These are phyloP conservation scores for Aporrectodea caliginosa DNA, from an alignment of 1,140 invertebrate species.

Conservation along the genomic window DNA sequence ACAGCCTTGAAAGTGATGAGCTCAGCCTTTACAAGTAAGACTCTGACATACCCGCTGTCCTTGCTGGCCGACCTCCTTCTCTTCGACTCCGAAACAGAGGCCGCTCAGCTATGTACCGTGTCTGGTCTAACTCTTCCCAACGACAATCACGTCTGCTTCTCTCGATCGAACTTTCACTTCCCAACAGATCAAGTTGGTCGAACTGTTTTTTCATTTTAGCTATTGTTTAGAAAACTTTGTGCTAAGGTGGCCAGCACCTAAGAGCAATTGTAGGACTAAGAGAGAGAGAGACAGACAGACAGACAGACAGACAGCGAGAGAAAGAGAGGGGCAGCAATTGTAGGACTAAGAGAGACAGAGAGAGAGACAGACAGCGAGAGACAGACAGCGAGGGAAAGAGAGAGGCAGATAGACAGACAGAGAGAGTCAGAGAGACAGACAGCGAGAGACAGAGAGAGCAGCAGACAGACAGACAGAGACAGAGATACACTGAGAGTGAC, in stretches of 20 bases:
- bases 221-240: not conserved
- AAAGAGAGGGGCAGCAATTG: not conserved
- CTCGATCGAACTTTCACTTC: not conserved
- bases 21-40: slow-evolving; percentile 40
- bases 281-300: not conserved
- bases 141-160: not conserved
- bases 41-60: slow-evolving; percentile 37
- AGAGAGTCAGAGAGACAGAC: not conserved
- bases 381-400: not conserved
- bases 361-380: not conserved
- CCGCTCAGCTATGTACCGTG: slow-evolving; percentile 26
- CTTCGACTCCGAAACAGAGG: slow-evolving; percentile 22
- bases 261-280: no score
- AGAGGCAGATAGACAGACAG: not conserved
- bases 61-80: slow-evolving; percentile 34
- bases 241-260: no score
- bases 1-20: slow-evolving; percentile 37
- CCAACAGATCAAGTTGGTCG: not conserved
- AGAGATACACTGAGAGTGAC: not conserved
- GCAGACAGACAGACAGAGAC: not conserved
- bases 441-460: not conserved
- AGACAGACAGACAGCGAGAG: not conserved
- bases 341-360: not conserved
- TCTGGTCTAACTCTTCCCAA: slow-evolving; percentile 32
- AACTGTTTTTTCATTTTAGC: not conserved